Evolutionary conservation across 2,888 invertebrate genomes (phyloP).

Genomic region (Acronicta aceris): DNA sequence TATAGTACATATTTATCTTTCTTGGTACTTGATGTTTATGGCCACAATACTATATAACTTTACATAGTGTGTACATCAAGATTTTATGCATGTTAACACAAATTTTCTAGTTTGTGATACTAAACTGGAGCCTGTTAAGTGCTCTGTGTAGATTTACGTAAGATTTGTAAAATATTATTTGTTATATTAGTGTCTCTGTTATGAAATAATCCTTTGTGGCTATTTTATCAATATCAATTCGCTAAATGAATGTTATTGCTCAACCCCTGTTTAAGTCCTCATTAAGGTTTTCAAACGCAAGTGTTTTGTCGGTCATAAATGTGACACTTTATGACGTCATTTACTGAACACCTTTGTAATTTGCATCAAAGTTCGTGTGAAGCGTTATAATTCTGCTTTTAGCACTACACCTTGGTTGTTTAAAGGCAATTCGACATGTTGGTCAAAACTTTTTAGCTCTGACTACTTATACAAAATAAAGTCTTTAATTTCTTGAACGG

Average conservation of each 20-base stretch:
- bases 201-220: too few relatives aligned
- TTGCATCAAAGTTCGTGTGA: slow-evolving; percentile 7
- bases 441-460: too few relatives aligned
- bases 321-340: slow-evolving; percentile 24
- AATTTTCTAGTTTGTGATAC: slow-evolving; percentile 9
- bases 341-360: slow-evolving; percentile 34
- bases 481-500: too few relatives aligned
- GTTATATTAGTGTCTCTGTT: background rate
- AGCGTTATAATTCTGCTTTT: slow-evolving; percentile 20
- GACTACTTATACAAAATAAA: too few relatives aligned
- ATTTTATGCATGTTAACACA: slow-evolving; percentile 22
- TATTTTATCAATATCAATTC: too few relatives aligned
- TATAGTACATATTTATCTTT: slow-evolving; percentile 57
- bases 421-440: slow-evolving; percentile 15
- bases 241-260: background rate
- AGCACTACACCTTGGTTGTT: slow-evolving; percentile 13
- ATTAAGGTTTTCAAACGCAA: slow-evolving; percentile 34
- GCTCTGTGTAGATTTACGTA: background rate
- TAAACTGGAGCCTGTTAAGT: background rate
- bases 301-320: slow-evolving; percentile 31
- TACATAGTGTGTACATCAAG: slow-evolving; percentile 19
- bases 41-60: slow-evolving; percentile 22
- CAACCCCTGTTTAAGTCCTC: slow-evolving; percentile 30
- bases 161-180: too few relatives aligned
- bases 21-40: slow-evolving; percentile 37